Percentiles rank a stretch among this genome's conserved stretches.
Evolutionary conservation across 2,113 vertebrate species (phyloP).

Genomic region (Myiagra hebetior): DNA sequence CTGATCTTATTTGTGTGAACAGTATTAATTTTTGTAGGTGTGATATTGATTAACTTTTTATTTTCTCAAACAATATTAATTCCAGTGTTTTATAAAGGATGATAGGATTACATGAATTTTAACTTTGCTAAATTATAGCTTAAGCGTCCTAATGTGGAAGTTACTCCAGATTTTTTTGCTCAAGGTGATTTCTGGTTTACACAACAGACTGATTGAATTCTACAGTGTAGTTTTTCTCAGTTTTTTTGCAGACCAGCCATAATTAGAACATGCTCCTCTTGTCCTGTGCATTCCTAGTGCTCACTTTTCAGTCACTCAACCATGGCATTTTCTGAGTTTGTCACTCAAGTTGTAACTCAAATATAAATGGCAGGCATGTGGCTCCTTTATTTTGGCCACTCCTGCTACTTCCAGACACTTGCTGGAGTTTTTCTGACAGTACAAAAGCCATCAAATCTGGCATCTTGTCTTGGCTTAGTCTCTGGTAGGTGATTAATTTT

Average conservation of each 20-base stretch:
- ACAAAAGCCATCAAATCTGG: background rate
- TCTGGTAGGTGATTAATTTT: background rate
- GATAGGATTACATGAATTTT: constrained; percentile 35
- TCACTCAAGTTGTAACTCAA: background rate
- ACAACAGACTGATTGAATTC: background rate
- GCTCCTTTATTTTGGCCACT: background rate
- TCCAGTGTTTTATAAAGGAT: constrained; percentile 16
- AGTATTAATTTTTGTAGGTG: constrained; percentile 19
- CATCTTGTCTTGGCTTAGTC: background rate
- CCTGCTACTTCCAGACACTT: background rate
- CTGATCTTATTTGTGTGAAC: constrained; percentile 6
- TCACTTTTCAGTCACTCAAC: background rate
- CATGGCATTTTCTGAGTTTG: background rate
- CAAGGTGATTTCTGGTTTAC: background rate
- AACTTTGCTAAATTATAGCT: constrained; percentile 26
- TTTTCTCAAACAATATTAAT: constrained; percentile 34
- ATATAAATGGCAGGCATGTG: background rate
- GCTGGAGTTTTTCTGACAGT: background rate
- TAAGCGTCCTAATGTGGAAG: background rate
- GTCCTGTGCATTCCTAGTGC: background rate
- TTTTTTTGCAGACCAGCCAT: background rate
- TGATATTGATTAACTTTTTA: constrained; percentile 18
- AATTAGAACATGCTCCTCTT: background rate
- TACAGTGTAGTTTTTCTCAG: background rate
- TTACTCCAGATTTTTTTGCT: background rate